phyloP scores from a whole-genome alignment of 1,140 invertebrate genomes.

The Brachionus plicatilis region DNA sequence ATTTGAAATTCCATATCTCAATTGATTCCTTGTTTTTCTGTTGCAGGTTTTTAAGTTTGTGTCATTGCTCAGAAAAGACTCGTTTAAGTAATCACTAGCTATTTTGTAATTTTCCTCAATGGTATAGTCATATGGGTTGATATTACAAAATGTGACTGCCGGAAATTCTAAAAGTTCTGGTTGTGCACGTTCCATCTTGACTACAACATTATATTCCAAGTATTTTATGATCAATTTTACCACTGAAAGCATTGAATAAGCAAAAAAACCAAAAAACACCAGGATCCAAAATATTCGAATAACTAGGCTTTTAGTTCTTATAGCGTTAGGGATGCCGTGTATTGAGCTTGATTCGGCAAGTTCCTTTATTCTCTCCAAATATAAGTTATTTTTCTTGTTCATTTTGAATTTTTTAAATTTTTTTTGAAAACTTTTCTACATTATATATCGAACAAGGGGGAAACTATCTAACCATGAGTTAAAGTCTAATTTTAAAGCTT shows the following conservation, averaged over 20 bases:
- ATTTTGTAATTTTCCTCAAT: not conserved
- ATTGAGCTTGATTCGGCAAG: not conserved
- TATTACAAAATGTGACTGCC: slow-evolving; percentile 8
- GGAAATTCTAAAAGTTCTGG: not conserved
- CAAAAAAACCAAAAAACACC: not conserved
- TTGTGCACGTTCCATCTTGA: not conserved
- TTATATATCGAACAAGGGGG: too few relatives aligned
- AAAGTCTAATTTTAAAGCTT: too few relatives aligned
- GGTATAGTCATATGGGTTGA: slow-evolving; percentile 1
- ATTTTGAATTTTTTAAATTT: not conserved
- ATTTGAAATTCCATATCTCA: not conserved
- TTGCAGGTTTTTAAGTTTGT: not conserved
- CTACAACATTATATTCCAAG: not conserved
- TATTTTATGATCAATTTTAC: not conserved
- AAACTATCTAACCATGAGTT: too few relatives aligned
- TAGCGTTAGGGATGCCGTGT: not conserved
- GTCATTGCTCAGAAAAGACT: not conserved
- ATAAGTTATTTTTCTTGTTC: not conserved
- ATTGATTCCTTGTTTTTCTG: not conserved
- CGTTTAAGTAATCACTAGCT: not conserved
- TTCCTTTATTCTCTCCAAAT: not conserved
- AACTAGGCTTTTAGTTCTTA: not conserved
- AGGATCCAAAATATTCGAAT: slow-evolving; percentile 9
- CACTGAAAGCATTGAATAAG: not conserved
- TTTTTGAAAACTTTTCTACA: too few relatives aligned